These are phyloP conservation scores for Pangasianodon gigas DNA, from an alignment of 2,113 vertebrate species.

Conservation along the genomic window DNA sequence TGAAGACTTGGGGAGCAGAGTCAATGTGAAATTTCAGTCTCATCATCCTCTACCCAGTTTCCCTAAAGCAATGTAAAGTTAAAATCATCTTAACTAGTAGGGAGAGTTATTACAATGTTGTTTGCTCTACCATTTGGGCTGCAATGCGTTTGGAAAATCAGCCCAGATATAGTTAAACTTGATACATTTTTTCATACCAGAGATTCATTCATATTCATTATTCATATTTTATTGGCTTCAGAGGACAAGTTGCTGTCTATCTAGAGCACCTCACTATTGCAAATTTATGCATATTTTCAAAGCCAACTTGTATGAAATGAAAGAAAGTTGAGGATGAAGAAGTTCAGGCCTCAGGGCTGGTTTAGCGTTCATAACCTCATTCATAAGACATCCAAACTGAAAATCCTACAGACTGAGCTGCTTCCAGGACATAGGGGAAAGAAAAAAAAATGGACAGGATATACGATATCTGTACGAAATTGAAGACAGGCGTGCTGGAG, in stretches of 20 bases:
- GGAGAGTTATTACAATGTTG: neutral
- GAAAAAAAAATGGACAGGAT: slow-evolving; percentile 58
- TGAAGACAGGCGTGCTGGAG: slow-evolving; percentile 69
- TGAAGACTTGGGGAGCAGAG: neutral
- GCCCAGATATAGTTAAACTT: neutral
- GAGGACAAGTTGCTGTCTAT: neutral
- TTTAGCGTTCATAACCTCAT: neutral
- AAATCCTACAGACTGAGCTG: slow-evolving; percentile 17
- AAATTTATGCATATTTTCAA: slow-evolving; percentile 25
- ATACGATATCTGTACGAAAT: slow-evolving; percentile 71
- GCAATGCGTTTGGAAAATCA: neutral
- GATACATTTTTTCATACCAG: neutral
- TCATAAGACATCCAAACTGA: slow-evolving; percentile 1
- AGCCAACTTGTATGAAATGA: neutral
- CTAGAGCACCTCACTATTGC: neutral
- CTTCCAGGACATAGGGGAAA: slow-evolving; percentile 25
- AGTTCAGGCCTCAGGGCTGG: neutral
- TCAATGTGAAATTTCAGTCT: neutral
- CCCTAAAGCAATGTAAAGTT: neutral
- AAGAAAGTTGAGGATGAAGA: neutral
- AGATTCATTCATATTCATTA: neutral
- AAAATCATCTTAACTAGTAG: neutral
- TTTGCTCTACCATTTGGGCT: neutral
- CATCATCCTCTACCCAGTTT: neutral
- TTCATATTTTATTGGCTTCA: neutral